A percentile compares a stretch with the other conserved stretches of the same genome.
Conservation (phyloP, 2,888 invertebrate genomes). For the Dolichopus griseipennis region DNA sequence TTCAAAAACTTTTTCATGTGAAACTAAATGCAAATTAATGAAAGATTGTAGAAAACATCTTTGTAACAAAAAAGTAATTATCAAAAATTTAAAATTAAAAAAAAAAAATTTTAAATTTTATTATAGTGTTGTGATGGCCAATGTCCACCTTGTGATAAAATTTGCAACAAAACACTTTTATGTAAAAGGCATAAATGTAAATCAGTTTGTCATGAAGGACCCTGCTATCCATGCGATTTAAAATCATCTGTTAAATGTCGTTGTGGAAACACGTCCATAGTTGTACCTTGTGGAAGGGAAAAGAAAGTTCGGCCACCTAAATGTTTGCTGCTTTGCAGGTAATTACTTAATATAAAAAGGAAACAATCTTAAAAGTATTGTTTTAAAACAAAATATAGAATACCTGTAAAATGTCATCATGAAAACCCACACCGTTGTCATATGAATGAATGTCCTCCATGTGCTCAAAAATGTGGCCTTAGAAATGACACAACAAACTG, state of each 20-base stretch:
- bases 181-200: slow-evolving; percentile 82
- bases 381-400: slow-evolving; percentile 33
- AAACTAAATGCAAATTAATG: slow-evolving; percentile 74
- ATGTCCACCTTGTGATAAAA: slow-evolving; percentile 75
- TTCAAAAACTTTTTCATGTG: slow-evolving; percentile 76
- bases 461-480: slow-evolving; percentile 64
- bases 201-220: slow-evolving; percentile 67
- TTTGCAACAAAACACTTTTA: slow-evolving; percentile 70
- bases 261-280: slow-evolving; percentile 68
- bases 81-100: background rate
- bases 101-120: slow-evolving; percentile 13
- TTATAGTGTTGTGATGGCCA: slow-evolving; percentile 71
- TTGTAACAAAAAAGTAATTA: slow-evolving; percentile 69
- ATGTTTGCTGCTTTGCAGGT: slow-evolving; percentile 66
- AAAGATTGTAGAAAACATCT: slow-evolving; percentile 78
- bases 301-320: slow-evolving; percentile 67
- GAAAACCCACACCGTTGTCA: slow-evolving; percentile 72
- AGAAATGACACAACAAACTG: slow-evolving; percentile 32
- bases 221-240: slow-evolving; percentile 67
- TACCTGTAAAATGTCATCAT: slow-evolving; percentile 80
- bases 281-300: slow-evolving; percentile 80
- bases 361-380: slow-evolving; percentile 15
- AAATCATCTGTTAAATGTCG: slow-evolving; percentile 54
- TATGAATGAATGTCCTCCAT: slow-evolving; percentile 74
- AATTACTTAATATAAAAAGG: slow-evolving; percentile 25